These are phyloP conservation scores for Hemibagrus guttatus DNA, from an alignment of 2,797 vertebrate species.

Conservation along the genomic window DNA sequence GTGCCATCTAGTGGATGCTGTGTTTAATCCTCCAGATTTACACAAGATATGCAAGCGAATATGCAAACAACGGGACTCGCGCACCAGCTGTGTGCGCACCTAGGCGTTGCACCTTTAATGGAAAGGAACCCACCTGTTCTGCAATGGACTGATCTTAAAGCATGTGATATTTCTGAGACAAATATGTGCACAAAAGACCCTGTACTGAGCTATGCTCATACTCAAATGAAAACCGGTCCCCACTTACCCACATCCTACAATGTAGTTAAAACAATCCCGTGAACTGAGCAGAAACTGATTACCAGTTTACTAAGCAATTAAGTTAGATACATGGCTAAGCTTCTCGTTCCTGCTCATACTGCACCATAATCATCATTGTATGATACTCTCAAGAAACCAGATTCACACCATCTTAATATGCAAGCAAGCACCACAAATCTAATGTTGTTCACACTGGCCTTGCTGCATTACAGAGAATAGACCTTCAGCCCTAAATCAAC, in stretches of 20 bases:
- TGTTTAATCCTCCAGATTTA: neutral
- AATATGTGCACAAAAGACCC: neutral
- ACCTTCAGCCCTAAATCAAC: neutral
- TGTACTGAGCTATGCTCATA: neutral
- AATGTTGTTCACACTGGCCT: neutral
- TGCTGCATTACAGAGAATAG: neutral
- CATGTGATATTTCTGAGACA: neutral
- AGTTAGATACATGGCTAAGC: neutral
- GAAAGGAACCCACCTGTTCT: no score
- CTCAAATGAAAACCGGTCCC: neutral
- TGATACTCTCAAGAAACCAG: neutral
- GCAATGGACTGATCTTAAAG: no score
- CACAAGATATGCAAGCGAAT: neutral
- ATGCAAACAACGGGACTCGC: no score
- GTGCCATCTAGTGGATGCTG: constrained; percentile 9
- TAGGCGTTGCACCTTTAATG: neutral
- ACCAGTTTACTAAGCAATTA: neutral
- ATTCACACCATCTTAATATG: neutral
- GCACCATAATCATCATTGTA: neutral
- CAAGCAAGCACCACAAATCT: neutral
- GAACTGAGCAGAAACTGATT: neutral
- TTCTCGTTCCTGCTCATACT: neutral
- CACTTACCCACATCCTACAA: neutral
- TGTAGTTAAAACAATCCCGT: neutral
- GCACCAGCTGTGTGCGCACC: neutral